phyloP scores from a whole-genome alignment of 1,140 invertebrate species.

The Elysia chlorotica region DNA sequence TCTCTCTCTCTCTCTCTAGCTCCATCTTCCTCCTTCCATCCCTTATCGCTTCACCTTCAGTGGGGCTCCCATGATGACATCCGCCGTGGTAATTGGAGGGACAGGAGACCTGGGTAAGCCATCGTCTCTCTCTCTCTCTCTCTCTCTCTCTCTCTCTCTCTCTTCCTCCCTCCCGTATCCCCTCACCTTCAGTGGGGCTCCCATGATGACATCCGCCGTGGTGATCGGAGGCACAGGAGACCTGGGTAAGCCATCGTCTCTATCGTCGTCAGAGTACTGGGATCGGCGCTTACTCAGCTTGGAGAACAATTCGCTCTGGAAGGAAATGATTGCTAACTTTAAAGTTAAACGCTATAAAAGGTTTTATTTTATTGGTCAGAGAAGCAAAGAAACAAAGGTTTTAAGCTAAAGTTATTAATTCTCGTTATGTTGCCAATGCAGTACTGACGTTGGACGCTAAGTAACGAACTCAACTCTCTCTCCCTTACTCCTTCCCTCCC shows the following conservation, averaged over 20 bases:
- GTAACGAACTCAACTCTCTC: too few species aligned
- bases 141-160: too few species aligned
- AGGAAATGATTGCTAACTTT: constrained; percentile 6
- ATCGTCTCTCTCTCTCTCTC: constrained; percentile 32
- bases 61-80: constrained; percentile 32
- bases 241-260: constrained; percentile 32
- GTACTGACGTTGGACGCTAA: too few species aligned
- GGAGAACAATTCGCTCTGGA: constrained; percentile 41
- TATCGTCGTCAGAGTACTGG: constrained; percentile 38
- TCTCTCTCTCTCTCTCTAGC: too few species aligned
- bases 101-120: constrained; percentile 37
- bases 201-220: constrained; percentile 32
- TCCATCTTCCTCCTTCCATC: too few species aligned
- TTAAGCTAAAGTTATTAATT: too few species aligned
- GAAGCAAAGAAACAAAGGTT: too few species aligned
- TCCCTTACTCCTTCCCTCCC: too few species aligned
- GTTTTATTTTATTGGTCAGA: neutral
- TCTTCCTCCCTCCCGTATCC: neutral
- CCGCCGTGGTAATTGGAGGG: constrained; percentile 31
- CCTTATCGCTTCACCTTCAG: constrained; percentile 26
- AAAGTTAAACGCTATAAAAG: neutral
- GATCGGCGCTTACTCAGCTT: constrained; percentile 38
- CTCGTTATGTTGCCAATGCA: too few species aligned
- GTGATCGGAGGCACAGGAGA: constrained; percentile 35
- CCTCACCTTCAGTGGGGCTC: constrained; percentile 31